Conservation (phyloP, 1,140 invertebrate genomes). For the Orius insidiosus region DNA sequence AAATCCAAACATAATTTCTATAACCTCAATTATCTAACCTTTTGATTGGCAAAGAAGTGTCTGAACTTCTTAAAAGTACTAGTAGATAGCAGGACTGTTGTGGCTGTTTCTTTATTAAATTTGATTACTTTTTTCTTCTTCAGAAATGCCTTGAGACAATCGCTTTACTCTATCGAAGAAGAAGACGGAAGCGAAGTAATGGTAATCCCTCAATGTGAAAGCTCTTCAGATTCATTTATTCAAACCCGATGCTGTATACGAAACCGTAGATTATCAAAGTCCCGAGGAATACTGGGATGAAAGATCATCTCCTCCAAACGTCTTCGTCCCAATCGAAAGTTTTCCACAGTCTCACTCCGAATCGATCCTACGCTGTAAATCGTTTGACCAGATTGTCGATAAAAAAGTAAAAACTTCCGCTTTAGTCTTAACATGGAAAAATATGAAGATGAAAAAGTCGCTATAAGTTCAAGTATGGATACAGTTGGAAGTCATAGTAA, state of each 20-base stretch:
- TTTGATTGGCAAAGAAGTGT: no score
- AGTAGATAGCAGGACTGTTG: no score
- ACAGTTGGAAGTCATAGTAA: constrained; percentile 15
- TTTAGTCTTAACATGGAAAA: constrained; percentile 13
- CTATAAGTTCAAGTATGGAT: not conserved
- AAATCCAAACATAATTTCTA: no score
- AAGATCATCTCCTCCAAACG: no score
- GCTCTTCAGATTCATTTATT: not conserved
- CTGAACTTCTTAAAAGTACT: no score
- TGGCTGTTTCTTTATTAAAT: no score
- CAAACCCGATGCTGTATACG: not conserved
- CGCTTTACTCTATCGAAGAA: not conserved
- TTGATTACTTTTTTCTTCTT: no score
- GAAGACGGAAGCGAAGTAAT: constrained; percentile 3
- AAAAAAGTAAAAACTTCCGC: constrained; percentile 11
- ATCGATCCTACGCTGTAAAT: not conserved
- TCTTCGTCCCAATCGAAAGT: no score
- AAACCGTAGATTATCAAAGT: not conserved
- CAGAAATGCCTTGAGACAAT: constrained; percentile 4
- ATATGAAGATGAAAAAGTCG: not conserved
- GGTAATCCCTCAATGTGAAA: not conserved
- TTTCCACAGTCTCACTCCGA: no score
- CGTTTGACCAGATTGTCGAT: constrained; percentile 2
- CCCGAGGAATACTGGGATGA: constrained; percentile 8
- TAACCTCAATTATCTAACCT: no score